These are phyloP conservation scores for Cephus pygmeus DNA, from an alignment of 2,888 invertebrate genomes.

Conservation along the genomic window DNA sequence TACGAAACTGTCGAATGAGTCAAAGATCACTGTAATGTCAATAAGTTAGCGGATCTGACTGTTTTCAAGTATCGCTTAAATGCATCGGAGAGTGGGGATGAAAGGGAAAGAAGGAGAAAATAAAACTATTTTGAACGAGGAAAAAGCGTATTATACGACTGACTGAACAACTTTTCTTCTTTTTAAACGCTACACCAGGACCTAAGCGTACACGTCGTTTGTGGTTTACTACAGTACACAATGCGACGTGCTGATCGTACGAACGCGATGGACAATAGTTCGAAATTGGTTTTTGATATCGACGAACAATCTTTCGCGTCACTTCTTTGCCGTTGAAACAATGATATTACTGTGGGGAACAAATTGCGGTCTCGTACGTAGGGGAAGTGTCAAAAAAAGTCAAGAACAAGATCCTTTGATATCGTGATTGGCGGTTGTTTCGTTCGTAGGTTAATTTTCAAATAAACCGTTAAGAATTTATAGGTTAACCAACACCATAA, in stretches of 20 bases:
- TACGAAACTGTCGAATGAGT: neutral
- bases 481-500: neutral
- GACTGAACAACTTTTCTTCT: constrained; percentile 3
- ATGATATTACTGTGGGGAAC: neutral
- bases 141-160: constrained; percentile 18
- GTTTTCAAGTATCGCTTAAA: neutral
- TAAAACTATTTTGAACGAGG: constrained; percentile 1
- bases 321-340: neutral
- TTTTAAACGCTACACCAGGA: neutral
- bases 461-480: neutral
- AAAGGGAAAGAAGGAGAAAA: neutral
- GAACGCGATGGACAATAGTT: neutral
- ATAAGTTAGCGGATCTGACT: neutral
- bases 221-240: neutral
- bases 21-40: neutral
- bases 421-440: neutral
- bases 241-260: neutral
- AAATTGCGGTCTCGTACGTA: neutral
- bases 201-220: neutral
- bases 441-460: neutral
- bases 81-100: neutral
- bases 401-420: neutral
- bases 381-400: neutral
- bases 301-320: neutral
- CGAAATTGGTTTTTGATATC: neutral